These are phyloP conservation scores for Ectemnius lituratus DNA, from an alignment of 2,888 invertebrate genomes.

Conservation along the genomic window DNA sequence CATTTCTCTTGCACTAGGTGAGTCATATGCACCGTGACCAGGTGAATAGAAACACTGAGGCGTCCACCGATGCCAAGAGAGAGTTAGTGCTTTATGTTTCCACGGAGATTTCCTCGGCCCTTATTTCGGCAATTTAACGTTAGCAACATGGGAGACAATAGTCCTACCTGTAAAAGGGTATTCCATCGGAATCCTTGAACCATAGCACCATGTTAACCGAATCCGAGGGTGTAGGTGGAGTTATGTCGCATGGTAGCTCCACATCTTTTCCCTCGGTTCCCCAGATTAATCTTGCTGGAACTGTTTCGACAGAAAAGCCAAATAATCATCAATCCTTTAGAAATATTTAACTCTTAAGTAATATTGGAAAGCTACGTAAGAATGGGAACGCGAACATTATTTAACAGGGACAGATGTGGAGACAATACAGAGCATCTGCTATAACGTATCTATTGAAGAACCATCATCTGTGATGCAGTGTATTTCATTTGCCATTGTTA, in stretches of 20 bases:
- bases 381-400: too few relatives aligned
- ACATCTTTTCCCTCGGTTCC: slow-evolving; percentile 87
- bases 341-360: too few relatives aligned
- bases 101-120: not conserved
- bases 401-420: too few relatives aligned
- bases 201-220: slow-evolving; percentile 91
- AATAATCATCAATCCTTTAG: not conserved
- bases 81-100: not conserved
- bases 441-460: too few relatives aligned
- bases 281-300: slow-evolving; percentile 85
- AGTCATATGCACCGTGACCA: slow-evolving; percentile 13
- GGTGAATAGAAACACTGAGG: slow-evolving; percentile 27
- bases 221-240: slow-evolving; percentile 84
- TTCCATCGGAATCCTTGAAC: slow-evolving; percentile 92
- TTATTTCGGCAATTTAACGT: not conserved
- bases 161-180: slow-evolving; percentile 91
- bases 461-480: too few relatives aligned
- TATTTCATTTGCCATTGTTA: too few relatives aligned
- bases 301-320: slow-evolving; percentile 72
- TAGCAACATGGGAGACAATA: not conserved
- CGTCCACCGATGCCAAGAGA: not conserved
- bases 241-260: slow-evolving; percentile 90
- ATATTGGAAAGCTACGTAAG: too few relatives aligned
- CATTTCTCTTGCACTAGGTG: not conserved
- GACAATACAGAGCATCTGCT: too few relatives aligned